A percentile compares a stretch with the other conserved stretches of the same genome.
Conservation (phyloP, 2,888 invertebrate species). For the Epinotia brunnichana region DNA sequence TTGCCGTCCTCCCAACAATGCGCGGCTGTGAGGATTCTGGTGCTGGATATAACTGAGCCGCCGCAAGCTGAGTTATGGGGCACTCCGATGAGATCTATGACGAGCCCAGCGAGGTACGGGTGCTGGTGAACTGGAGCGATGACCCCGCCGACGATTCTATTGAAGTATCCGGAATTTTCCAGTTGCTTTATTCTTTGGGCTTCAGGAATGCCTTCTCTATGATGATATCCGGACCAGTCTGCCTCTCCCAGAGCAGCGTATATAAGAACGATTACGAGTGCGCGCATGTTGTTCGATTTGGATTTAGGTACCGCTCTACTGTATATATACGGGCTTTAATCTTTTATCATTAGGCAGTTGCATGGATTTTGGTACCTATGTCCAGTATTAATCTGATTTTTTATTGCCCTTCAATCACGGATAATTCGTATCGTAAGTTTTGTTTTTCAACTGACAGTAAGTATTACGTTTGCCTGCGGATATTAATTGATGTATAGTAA, state of each 20-base stretch:
- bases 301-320: constrained; percentile 37
- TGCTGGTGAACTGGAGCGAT: constrained; percentile 63
- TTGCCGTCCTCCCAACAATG: constrained; percentile 73
- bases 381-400: constrained; percentile 47
- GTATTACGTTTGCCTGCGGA: background rate
- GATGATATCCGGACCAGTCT: constrained; percentile 62
- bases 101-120: constrained; percentile 68
- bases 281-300: constrained; percentile 54
- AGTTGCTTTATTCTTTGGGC: constrained; percentile 59
- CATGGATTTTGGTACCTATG: constrained; percentile 10
- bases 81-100: constrained; percentile 64
- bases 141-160: constrained; percentile 62
- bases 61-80: constrained; percentile 66
- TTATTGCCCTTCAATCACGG: constrained; percentile 43
- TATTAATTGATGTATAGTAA: no score
- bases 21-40: constrained; percentile 69
- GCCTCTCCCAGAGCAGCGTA: constrained; percentile 48
- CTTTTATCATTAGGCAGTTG: constrained; percentile 30
- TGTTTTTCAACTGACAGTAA: background rate
- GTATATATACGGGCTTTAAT: constrained; percentile 48
- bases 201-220: constrained; percentile 62
- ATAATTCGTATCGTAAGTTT: constrained; percentile 17
- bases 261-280: constrained; percentile 52
- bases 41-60: constrained; percentile 62
- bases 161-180: constrained; percentile 50